Evolutionary conservation across 2,113 vertebrate species (phyloP), one percentile per base, ranked within the genome.

Genomic region (Phalacrocorax pelagicus): DNA sequence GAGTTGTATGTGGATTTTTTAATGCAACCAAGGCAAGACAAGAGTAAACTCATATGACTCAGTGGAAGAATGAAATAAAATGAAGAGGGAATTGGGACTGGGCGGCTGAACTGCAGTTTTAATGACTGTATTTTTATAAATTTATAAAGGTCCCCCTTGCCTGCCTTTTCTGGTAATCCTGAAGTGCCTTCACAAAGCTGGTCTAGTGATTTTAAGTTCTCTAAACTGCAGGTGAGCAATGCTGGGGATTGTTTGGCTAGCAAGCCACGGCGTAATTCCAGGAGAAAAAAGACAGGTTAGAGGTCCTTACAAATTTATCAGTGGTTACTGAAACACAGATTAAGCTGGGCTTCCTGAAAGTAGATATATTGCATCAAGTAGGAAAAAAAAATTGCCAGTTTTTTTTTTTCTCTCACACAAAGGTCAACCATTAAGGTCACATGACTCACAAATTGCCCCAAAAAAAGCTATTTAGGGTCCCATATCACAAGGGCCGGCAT

Each of bases 111-210:
- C 27, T 54, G 16, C 47, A 81, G 24, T 63, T 92, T 94, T 95
- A 89, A 93, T 84, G 13, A 44, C 24, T 65, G 10, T 22, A 72
- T 51, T 90, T 88, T 90, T 74, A 83, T 47, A 90, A 94, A 88
- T 86, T 66, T 62, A 65, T 85, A 44, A 74, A 54, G 16, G 17
- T 72, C 22, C 46, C 24, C 51, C 27, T 23, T 11, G 21, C 16
- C 49, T 83, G 38, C 86, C 40, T 91, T 34, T 92, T 90, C 70
- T 61, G 19, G 61, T 49, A 84, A 92, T 67, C 54, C 49, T 61
- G 38, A 92, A 89, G 30, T 32, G 16, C 63, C 9, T 54, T 92
- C 3, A 1, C 44, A 66, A 86, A 87, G 42, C n/a, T 61, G 11
- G 30, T 54, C 30, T 49, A 81, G 21, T 63, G 32, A 75, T 77